A percentile compares a stretch with the other conserved stretches of the same genome.
Evolutionary conservation across 2,888 invertebrate species (phyloP).

Genomic region (Limnephilus auricula): DNA sequence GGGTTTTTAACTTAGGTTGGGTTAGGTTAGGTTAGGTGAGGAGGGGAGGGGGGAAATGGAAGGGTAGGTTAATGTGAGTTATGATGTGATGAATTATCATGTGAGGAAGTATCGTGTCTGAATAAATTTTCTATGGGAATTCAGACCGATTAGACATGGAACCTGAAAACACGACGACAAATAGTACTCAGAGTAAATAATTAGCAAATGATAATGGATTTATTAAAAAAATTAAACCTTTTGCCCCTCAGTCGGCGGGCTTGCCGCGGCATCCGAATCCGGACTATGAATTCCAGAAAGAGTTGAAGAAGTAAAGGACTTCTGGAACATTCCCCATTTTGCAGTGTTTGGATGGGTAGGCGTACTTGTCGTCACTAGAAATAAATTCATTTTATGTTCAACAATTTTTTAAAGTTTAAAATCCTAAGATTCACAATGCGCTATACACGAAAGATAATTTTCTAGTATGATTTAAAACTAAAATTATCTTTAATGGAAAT

Average conservation of each 20-base stretch:
- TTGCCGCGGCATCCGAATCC: constrained; percentile 60
- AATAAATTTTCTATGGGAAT: no score
- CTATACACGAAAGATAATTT: neutral
- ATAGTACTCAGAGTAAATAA: no score
- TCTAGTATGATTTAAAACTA: neutral
- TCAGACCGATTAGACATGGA: no score
- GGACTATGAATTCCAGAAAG: constrained; percentile 65
- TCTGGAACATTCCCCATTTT: constrained; percentile 65
- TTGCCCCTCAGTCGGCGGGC: constrained; percentile 58
- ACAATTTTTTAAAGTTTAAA: neutral
- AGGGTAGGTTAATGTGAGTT: no score
- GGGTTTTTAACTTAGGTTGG: no score
- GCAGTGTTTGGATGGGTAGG: constrained; percentile 60
- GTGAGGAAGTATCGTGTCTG: no score
- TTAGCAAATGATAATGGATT: no score
- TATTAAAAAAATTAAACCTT: constrained; percentile 48
- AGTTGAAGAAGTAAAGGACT: constrained; percentile 64
- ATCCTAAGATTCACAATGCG: neutral
- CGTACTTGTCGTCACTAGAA: constrained; percentile 66
- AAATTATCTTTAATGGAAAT: neutral
- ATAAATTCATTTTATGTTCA: neutral
- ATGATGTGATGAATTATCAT: no score
- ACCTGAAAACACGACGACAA: no score
- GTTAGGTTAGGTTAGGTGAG: no score
- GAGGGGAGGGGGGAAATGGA: no score